Evolutionary conservation across 2,888 invertebrate genomes (phyloP), one percentile per base, ranked within the genome.

Genomic region (Taenaris catops): DNA sequence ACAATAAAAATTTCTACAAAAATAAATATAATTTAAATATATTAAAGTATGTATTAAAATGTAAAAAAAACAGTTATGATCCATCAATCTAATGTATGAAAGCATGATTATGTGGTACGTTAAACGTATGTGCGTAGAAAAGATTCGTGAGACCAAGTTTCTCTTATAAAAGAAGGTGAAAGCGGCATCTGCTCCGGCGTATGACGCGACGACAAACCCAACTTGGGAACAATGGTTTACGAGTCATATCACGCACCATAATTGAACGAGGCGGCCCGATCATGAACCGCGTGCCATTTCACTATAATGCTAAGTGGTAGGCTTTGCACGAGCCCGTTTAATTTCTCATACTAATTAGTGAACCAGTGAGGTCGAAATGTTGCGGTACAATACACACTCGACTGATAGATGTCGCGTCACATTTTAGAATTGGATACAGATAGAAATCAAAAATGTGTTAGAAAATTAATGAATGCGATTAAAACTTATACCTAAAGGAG

Each of bases 381-480:
- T n/a, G n/a, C n/a, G n/a, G n/a, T n/a, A n/a, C n/a, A n/a, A n/a
- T n/a, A n/a, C n/a, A n/a, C n/a, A n/a, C n/a, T n/a, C n/a, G n/a
- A n/a, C n/a, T n/a, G n/a, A n/a, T n/a, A 59, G 64, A 59, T 75
- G 83, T 84, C 83, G 84, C 83, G 79, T 81, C 84, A 84, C 83
- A 83, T 83, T 81, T 81, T 81, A 83, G 79, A 81, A 63, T 79
- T 76, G n/a, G n/a, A n/a, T n/a, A n/a, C n/a, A n/a, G n/a, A n/a
- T n/a, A n/a, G n/a, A n/a, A n/a, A n/a, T n/a, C n/a, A n/a, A n/a
- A n/a, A n/a, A n/a, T n/a, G n/a, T n/a, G n/a, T n/a, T n/a, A n/a
- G n/a, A n/a, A n/a, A n/a, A n/a, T n/a, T n/a, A n/a, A n/a, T n/a
- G n/a, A n/a, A n/a, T n/a, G n/a, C n/a, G n/a, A n/a, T n/a, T n/a